These are phyloP conservation scores for Podocnemis expansa DNA, from an alignment of 2,113 vertebrate genomes.

Conservation along the genomic window DNA sequence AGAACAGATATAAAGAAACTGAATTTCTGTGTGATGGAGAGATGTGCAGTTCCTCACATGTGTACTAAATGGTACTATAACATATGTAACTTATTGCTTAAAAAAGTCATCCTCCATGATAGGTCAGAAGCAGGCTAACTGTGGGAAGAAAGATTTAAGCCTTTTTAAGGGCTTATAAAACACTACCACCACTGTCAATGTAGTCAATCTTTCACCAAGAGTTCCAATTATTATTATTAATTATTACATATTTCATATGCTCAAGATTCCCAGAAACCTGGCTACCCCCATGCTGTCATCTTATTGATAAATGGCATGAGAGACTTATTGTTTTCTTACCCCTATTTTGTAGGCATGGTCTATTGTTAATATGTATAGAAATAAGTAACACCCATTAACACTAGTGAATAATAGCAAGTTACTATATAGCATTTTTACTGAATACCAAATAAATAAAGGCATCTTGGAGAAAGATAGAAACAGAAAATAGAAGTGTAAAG, in stretches of 20 bases:
- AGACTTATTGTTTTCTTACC: background rate
- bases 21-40: background rate
- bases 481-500: background rate
- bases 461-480: background rate
- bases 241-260: background rate
- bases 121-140: background rate
- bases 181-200: background rate
- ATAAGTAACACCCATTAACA: background rate
- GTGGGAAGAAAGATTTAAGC: background rate
- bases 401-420: background rate
- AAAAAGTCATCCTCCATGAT: background rate
- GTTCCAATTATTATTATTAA: background rate
- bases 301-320: background rate
- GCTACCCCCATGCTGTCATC: background rate
- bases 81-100: background rate
- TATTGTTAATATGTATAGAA: background rate
- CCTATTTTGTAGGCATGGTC: background rate
- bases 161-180: background rate
- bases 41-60: background rate
- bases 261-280: background rate
- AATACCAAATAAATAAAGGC: background rate
- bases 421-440: background rate
- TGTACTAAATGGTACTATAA: background rate
- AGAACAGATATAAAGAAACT: background rate
- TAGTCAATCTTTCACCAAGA: background rate